These are phyloP conservation scores for Turritopsis rubra DNA, from an alignment of 30 jellyfish, hydroid and myxozoan species.

Conservation along the genomic window DNA sequence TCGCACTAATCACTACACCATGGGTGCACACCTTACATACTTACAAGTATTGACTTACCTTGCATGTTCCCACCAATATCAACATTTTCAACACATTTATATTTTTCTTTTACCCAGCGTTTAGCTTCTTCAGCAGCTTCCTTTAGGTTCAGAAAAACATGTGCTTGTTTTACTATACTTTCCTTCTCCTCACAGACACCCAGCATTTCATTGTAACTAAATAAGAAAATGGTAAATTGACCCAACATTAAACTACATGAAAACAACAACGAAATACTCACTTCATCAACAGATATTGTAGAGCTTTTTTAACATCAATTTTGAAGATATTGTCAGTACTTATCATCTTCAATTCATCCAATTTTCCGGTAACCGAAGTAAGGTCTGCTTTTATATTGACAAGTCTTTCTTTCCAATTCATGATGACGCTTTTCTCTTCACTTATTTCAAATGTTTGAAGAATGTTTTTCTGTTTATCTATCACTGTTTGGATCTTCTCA, in stretches of 20 bases:
- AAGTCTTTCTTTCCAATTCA: background rate
- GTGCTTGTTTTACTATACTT: background rate
- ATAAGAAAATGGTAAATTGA: too few species aligned
- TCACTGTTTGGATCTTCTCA: background rate
- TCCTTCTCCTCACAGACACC: background rate
- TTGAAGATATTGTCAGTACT: background rate
- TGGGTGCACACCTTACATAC: too few species aligned
- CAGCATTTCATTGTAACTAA: background rate
- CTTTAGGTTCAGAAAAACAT: background rate
- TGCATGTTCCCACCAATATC: background rate
- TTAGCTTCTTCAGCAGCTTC: background rate
- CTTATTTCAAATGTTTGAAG: background rate
- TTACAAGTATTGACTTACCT: background rate
- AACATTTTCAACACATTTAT: background rate
- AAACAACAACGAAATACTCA: background rate
- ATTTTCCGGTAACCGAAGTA: background rate
- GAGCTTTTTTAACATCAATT: too few species aligned
- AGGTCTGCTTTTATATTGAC: background rate
- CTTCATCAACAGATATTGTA: background rate
- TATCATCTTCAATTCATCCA: background rate
- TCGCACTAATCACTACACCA: too few species aligned
- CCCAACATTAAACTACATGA: too few species aligned
- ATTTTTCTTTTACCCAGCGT: background rate
- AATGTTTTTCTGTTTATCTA: background rate
- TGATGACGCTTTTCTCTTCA: background rate